These are phyloP conservation scores for Dione vanillae DNA, from an alignment of 2,888 invertebrate genomes.

Conservation along the genomic window DNA sequence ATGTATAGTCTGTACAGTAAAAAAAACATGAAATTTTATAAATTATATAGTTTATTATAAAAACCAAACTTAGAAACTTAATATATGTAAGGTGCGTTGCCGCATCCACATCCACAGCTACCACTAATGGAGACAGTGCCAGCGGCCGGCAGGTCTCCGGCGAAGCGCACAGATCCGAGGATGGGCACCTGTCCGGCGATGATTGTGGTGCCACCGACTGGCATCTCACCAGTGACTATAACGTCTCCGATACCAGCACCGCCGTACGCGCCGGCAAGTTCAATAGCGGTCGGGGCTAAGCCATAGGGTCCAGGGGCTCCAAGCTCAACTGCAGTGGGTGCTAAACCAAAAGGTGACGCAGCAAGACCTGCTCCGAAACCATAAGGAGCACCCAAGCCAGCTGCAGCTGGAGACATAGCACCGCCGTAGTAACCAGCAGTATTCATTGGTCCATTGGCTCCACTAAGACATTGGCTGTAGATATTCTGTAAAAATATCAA, in stretches of 20 bases:
- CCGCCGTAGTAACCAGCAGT: constrained; percentile 21
- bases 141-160: constrained; percentile 48
- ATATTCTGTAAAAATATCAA: constrained; percentile 41
- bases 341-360: constrained; percentile 35
- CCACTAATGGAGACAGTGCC: constrained; percentile 54
- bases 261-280: constrained; percentile 41
- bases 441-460: constrained; percentile 31
- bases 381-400: constrained; percentile 25
- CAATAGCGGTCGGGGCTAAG: constrained; percentile 1
- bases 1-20: too few species aligned
- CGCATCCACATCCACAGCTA: constrained; percentile 48
- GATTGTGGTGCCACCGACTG: constrained; percentile 52
- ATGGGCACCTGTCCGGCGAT: constrained; percentile 57
- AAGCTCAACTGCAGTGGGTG: constrained; percentile 34
- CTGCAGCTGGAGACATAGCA: constrained; percentile 16
- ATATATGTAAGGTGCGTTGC: constrained; percentile 23
- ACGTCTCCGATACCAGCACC: constrained; percentile 49
- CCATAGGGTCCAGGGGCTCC: constrained; percentile 28
- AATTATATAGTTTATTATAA: constrained; percentile 2
- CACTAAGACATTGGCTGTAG: constrained; percentile 42
- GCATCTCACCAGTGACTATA: constrained; percentile 52
- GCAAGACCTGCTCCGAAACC: constrained; percentile 33
- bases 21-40: not conserved
- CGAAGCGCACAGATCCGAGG: constrained; percentile 54
- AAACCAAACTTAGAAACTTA: not conserved